Percentiles rank a stretch among this genome's conserved stretches.
These are phyloP conservation scores for Pocota personata DNA, from an alignment of 2,888 invertebrate species.

Conservation along the genomic window DNA sequence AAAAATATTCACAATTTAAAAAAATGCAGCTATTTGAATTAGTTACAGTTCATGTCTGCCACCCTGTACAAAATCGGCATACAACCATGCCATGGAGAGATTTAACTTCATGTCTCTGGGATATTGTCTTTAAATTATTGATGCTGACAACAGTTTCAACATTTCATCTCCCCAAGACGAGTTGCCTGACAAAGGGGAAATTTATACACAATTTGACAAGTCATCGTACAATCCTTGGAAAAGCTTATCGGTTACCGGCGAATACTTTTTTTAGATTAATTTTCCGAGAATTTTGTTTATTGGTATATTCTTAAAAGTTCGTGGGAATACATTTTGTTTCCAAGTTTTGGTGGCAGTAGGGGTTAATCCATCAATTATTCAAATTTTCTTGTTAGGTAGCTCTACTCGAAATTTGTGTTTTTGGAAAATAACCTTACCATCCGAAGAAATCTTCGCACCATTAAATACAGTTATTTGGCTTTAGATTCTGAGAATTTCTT, in stretches of 20 bases:
- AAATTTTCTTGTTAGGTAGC: background rate
- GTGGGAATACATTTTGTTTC: background rate
- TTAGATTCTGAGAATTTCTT: background rate
- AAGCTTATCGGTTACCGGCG: background rate
- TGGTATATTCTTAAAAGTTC: background rate
- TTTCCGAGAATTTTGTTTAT: background rate
- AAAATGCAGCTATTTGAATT: too few relatives aligned
- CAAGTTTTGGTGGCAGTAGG: background rate
- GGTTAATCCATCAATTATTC: conserved; percentile 4
- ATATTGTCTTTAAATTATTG: background rate
- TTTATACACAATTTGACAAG: background rate
- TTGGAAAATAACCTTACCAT: background rate
- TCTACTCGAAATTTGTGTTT: too few relatives aligned
- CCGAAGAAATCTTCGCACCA: background rate
- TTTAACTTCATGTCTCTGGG: background rate
- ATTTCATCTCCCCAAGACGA: background rate
- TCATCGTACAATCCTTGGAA: background rate
- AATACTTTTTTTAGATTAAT: background rate
- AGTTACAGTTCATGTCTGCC: too few relatives aligned
- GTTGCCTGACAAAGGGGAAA: background rate
- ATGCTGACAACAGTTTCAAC: background rate
- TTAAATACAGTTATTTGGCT: background rate
- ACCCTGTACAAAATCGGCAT: too few relatives aligned
- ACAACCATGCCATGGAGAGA: too few relatives aligned
- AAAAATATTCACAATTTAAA: too few relatives aligned